These are phyloP conservation scores for Lepidocyrtinus sp. DNA, from an alignment of 2,888 invertebrate species.

Conservation along the genomic window DNA sequence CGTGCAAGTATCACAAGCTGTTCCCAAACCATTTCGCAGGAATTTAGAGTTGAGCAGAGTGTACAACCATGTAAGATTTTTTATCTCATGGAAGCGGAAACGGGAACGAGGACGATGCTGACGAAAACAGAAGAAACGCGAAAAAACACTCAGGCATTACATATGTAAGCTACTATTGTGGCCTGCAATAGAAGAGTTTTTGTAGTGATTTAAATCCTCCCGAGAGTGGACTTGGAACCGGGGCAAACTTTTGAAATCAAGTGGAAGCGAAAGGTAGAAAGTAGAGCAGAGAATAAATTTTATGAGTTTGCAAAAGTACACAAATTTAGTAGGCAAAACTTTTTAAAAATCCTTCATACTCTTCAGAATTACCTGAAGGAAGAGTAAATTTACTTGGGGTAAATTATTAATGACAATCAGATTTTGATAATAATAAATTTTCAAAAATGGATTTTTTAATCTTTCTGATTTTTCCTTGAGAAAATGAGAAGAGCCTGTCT, in stretches of 20 bases:
- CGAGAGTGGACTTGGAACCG: not conserved
- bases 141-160: not conserved
- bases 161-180: not conserved
- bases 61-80: conserved; percentile 5
- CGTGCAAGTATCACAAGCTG: not conserved
- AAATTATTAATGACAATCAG: too few relatives aligned
- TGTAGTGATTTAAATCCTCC: not conserved
- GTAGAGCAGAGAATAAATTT: not conserved
- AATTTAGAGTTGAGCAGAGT: too few relatives aligned
- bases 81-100: conserved; percentile 41
- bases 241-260: not conserved
- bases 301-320: not conserved
- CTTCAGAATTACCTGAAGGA: too few relatives aligned
- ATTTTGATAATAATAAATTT: too few relatives aligned
- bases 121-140: conserved; percentile 34
- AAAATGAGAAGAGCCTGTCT: too few relatives aligned
- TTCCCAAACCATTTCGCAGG: too few relatives aligned
- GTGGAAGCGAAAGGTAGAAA: not conserved
- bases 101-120: conserved; percentile 47
- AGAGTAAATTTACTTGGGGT: too few relatives aligned
- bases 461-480: too few relatives aligned
- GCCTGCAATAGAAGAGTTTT: not conserved
- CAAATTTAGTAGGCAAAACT: too few relatives aligned
- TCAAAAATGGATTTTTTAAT: too few relatives aligned
- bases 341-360: too few relatives aligned